A percentile compares a stretch with the other conserved stretches of the same genome.
phyloP scores from a whole-genome alignment of 2,797 vertebrate genomes.

The Amblyraja radiata region DNA sequence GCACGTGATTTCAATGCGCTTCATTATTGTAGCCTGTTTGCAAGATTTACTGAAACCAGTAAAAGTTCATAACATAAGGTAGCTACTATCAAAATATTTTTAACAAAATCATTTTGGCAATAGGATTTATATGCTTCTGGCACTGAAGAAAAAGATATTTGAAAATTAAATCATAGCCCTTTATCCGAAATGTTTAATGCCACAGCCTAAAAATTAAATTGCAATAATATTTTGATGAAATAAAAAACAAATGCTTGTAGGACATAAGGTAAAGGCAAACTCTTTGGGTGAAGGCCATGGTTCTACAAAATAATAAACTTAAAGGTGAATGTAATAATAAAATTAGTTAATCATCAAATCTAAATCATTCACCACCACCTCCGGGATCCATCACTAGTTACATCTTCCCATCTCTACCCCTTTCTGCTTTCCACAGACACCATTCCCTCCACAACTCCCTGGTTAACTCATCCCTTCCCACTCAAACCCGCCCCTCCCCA shows the following conservation, averaged over 20 bases:
- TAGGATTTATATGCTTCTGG: neutral
- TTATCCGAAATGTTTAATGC: neutral
- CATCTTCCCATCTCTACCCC: too few relatives aligned
- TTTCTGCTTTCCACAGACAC: too few relatives aligned
- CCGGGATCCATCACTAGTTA: too few relatives aligned
- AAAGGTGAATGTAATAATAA: slow-evolving; percentile 38
- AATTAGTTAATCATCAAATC: neutral
- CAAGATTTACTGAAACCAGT: neutral
- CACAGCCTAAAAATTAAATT: neutral
- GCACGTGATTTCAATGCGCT: neutral
- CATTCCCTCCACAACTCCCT: too few relatives aligned
- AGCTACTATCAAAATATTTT: too few relatives aligned
- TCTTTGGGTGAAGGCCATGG: slow-evolving; percentile 43
- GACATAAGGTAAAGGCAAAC: neutral
- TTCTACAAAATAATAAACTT: slow-evolving; percentile 53
- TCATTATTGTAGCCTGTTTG: too few relatives aligned
- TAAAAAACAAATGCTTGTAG: neutral
- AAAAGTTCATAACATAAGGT: neutral
- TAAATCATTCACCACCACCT: neutral
- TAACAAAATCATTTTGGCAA: neutral
- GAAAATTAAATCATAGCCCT: neutral
- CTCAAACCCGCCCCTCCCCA: too few relatives aligned
- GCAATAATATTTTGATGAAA: neutral
- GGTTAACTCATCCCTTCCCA: too few relatives aligned
- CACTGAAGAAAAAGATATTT: neutral